Evolutionary conservation across 2,113 vertebrate species (phyloP).

Genomic region (Athene cunicularia): DNA sequence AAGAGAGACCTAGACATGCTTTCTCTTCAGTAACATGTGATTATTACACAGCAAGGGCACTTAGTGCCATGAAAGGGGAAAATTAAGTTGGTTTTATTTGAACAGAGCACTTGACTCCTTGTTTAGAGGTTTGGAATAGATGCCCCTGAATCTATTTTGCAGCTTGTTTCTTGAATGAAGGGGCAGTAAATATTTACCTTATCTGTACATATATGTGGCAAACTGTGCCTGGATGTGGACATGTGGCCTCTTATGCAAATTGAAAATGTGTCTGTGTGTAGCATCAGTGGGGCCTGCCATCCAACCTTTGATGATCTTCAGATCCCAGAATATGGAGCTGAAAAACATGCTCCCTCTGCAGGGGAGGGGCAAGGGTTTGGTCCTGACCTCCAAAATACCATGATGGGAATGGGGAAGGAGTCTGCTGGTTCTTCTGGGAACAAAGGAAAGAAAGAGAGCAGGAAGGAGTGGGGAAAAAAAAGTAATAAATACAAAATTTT

Average conservation of each 20-base stretch:
- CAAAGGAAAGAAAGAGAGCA: neutral
- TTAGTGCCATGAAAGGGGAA: neutral
- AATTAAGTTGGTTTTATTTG: neutral
- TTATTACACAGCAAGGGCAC: neutral
- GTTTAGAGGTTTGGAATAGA: neutral
- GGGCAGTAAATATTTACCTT: neutral
- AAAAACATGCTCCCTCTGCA: neutral
- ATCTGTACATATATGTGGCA: neutral
- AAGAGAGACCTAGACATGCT: neutral
- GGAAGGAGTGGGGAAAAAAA: neutral
- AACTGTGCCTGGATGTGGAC: neutral
- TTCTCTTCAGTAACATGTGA: neutral
- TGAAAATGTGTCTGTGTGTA: neutral
- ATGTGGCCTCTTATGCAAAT: rapidly evolving
- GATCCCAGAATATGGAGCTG: neutral
- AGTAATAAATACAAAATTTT: neutral
- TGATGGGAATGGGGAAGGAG: neutral
- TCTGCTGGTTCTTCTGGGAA: neutral
- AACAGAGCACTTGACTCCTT: neutral
- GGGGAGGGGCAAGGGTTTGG: neutral
- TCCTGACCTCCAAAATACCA: neutral
- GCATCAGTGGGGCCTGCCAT: rapidly evolving
- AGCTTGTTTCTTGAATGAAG: neutral
- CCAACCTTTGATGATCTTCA: neutral
- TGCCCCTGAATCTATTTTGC: neutral